A percentile compares a stretch with the other conserved stretches of the same genome.
These are phyloP conservation scores for Peromyscus maniculatus DNA, from an alignment of 2,113 vertebrate species.

Conservation along the genomic window DNA sequence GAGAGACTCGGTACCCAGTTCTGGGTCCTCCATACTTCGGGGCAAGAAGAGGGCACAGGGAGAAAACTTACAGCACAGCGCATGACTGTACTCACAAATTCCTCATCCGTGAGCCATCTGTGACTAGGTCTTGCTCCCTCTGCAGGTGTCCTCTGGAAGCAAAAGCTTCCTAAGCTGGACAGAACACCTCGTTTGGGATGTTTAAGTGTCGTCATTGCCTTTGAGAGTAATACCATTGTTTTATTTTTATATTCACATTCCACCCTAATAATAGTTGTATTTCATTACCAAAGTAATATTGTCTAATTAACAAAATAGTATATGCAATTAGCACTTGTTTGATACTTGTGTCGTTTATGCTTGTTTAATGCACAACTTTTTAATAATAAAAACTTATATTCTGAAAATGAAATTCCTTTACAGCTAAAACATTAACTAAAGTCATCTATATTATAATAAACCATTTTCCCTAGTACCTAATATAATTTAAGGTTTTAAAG, in stretches of 20 bases:
- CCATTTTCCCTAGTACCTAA: conserved; percentile 26
- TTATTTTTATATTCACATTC: conserved; percentile 46
- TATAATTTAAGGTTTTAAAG: conserved; percentile 51
- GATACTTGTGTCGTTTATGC: background rate
- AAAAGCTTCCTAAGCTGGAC: background rate
- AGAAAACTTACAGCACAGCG: background rate
- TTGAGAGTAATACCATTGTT: background rate
- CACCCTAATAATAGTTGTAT: conserved; percentile 6
- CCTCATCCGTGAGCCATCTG: background rate
- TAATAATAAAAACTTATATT: background rate
- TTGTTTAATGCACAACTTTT: conserved; percentile 50
- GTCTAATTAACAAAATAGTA: conserved; percentile 45
- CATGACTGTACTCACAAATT: background rate
- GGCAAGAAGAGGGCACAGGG: background rate
- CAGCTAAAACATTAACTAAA: conserved; percentile 56
- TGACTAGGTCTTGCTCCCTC: background rate
- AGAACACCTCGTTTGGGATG: background rate
- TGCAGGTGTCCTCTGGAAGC: background rate
- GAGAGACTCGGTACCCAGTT: background rate
- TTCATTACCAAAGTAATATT: conserved; percentile 27
- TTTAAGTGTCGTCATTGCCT: background rate
- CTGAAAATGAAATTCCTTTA: background rate
- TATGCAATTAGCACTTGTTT: conserved; percentile 23
- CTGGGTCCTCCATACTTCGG: background rate
- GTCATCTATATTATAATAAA: conserved; percentile 54